A percentile compares a stretch with the other conserved stretches of the same genome.
phyloP scores from a whole-genome alignment of 2,888 invertebrate species.

The Leptinotarsa juncta region DNA sequence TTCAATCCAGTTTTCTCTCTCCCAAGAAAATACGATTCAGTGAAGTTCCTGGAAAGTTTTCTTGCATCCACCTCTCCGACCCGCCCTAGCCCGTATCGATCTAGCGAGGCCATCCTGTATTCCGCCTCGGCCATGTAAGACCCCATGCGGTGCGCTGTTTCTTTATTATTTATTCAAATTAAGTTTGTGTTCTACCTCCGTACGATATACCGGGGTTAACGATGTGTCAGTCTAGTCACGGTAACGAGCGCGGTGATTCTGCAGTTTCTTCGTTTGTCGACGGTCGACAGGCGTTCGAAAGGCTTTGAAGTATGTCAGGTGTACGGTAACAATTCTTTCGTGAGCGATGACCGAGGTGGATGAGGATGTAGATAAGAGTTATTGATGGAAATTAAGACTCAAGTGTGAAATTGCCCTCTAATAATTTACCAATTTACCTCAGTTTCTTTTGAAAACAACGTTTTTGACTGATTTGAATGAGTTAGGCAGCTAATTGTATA shows the following conservation, averaged over 20 bases:
- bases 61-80: neutral
- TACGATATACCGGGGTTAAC: slow-evolving; percentile 11
- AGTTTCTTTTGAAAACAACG: no score
- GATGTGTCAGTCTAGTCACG: slow-evolving; percentile 7
- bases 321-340: neutral
- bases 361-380: neutral
- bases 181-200: slow-evolving; percentile 2
- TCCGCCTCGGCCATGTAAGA: slow-evolving; percentile 11
- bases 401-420: no score
- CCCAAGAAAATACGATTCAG: neutral
- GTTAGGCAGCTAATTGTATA: no score
- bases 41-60: neutral
- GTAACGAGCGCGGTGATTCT: slow-evolving; percentile 1
- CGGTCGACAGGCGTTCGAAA: neutral
- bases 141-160: slow-evolving; percentile 4
- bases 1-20: neutral
- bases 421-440: no score
- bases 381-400: neutral
- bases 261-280: slow-evolving; percentile 8
- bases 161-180: slow-evolving; percentile 13
- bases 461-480: no score
- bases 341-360: neutral
- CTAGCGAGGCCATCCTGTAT: slow-evolving; percentile 12
- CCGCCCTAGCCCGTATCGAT: neutral
- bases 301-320: neutral